A percentile compares a stretch with the other conserved stretches of the same genome.
These are phyloP conservation scores for Dromaius novaehollandiae DNA, from an alignment of 2,113 vertebrate genomes.

Conservation along the genomic window DNA sequence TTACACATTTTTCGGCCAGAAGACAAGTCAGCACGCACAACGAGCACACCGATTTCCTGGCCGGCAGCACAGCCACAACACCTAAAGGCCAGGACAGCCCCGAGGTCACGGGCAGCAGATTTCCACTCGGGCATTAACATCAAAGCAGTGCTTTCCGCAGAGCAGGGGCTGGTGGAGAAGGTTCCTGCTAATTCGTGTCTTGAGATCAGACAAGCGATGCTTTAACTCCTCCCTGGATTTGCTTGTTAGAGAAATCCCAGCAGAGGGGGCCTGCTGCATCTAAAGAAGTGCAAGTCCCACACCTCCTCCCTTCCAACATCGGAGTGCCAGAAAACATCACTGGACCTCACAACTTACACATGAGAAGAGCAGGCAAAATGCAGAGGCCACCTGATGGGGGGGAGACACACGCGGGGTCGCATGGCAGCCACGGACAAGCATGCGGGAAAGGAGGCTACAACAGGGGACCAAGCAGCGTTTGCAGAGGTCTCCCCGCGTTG, in stretches of 20 bases:
- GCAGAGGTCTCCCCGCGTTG: background rate
- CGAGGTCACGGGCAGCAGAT: accelerated
- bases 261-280: background rate
- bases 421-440: background rate
- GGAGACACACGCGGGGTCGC: accelerated
- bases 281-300: background rate
- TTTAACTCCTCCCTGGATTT: conserved; percentile 52
- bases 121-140: background rate
- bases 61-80: background rate
- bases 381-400: background rate
- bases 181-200: background rate
- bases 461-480: background rate
- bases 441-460: accelerated
- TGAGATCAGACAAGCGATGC: background rate
- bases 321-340: background rate
- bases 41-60: background rate
- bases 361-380: background rate
- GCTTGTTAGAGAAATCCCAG: conserved; percentile 16
- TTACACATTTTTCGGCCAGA: accelerated
- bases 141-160: background rate
- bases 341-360: accelerated
- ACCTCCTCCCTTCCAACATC: background rate
- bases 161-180: background rate
- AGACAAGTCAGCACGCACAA: background rate
- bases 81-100: background rate